These are phyloP conservation scores for Mechanitis mazaeus DNA, from an alignment of 2,888 invertebrate species.

Conservation along the genomic window DNA sequence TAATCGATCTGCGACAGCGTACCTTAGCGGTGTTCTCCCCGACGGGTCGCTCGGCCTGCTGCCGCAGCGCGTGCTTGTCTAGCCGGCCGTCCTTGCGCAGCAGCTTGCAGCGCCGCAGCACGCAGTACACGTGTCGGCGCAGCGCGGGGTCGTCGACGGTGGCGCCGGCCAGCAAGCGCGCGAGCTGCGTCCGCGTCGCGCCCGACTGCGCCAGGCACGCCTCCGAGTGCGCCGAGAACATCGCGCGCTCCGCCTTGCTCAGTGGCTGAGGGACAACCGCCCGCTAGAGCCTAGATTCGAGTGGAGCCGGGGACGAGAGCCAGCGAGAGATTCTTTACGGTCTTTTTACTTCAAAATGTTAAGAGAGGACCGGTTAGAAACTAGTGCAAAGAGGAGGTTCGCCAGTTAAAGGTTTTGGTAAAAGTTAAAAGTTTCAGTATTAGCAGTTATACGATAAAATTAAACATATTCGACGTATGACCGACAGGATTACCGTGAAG, in stretches of 20 bases:
- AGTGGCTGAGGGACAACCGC: slow-evolving; percentile 38
- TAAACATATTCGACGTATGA: too few relatives aligned
- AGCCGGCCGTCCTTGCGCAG: slow-evolving; percentile 66
- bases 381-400: too few relatives aligned
- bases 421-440: too few relatives aligned
- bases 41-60: slow-evolving; percentile 43
- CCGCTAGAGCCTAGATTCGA: neutral
- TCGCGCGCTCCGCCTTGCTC: slow-evolving; percentile 61
- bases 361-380: too few relatives aligned
- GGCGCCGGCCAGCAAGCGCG: slow-evolving; percentile 47
- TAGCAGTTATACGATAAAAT: too few relatives aligned
- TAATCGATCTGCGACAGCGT: too few relatives aligned
- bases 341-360: too few relatives aligned
- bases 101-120: slow-evolving; percentile 62
- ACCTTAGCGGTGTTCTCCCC: slow-evolving; percentile 50
- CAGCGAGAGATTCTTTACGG: too few relatives aligned
- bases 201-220: slow-evolving; percentile 49
- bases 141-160: slow-evolving; percentile 39
- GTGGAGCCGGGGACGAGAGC: too few relatives aligned
- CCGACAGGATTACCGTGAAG: slow-evolving; percentile 49
- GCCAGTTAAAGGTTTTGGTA: too few relatives aligned
- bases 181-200: slow-evolving; percentile 42
- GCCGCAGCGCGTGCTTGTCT: slow-evolving; percentile 55
- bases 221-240: slow-evolving; percentile 65
- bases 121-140: slow-evolving; percentile 60